Percentiles rank a stretch among this genome's conserved stretches.
These are phyloP conservation scores for Tangachromis dhanisi DNA, from an alignment of 2,113 vertebrate species.

Conservation along the genomic window DNA sequence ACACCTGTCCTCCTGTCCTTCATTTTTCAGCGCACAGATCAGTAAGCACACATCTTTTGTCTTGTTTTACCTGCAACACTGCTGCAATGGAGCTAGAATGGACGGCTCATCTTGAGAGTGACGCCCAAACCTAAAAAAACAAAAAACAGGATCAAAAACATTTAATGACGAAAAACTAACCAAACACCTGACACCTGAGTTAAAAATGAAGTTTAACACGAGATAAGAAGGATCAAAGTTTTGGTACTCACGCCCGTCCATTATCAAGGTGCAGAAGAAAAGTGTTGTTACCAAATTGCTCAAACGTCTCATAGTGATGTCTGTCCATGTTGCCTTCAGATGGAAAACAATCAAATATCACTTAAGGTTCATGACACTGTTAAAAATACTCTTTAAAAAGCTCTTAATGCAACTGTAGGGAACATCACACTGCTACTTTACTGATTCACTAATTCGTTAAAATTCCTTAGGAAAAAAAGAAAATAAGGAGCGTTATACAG, in stretches of 20 bases:
- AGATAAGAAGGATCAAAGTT: neutral
- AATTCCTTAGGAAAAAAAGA: neutral
- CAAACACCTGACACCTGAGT: neutral
- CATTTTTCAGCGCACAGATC: neutral
- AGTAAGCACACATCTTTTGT: neutral
- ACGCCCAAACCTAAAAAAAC: constrained; percentile 84
- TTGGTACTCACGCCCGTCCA: constrained; percentile 82
- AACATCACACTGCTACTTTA: neutral
- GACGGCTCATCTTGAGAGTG: constrained; percentile 90
- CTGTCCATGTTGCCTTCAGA: constrained; percentile 92
- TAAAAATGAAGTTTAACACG: neutral
- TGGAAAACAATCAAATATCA: neutral
- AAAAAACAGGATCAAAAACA: neutral
- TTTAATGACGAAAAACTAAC: neutral
- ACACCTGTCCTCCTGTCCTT: neutral
- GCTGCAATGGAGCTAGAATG: constrained; percentile 86
- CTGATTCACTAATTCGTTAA: neutral
- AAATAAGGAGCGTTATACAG: neutral
- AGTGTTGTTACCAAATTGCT: constrained; percentile 92
- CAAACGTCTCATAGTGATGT: constrained; percentile 96
- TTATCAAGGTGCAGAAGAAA: constrained; percentile 96
- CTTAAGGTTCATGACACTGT: neutral
- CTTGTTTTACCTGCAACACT: constrained; percentile 88
- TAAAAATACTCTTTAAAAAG: neutral
- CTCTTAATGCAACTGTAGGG: neutral